These are phyloP conservation scores for Gibbula magus DNA, from an alignment of 2,888 invertebrate genomes.

Conservation along the genomic window DNA sequence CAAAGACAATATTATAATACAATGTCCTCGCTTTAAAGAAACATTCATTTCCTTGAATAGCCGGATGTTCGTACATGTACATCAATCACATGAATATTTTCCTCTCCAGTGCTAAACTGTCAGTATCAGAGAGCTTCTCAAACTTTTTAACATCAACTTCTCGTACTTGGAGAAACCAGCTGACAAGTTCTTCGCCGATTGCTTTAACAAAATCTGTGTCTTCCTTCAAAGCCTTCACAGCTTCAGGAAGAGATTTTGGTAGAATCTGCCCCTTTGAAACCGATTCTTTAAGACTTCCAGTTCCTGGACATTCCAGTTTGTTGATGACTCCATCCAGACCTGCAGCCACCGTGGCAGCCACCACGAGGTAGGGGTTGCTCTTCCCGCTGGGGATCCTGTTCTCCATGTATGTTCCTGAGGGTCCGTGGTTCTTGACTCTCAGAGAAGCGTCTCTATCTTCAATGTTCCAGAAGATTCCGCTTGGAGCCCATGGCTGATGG, in stretches of 20 bases:
- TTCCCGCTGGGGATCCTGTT: slow-evolving; percentile 39
- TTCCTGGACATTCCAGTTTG: slow-evolving; percentile 34
- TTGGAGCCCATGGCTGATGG: slow-evolving; percentile 28
- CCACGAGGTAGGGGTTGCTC: slow-evolving; percentile 37
- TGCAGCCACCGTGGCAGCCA: slow-evolving; percentile 40
- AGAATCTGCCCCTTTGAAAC: slow-evolving; percentile 21
- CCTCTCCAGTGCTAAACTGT: too few species aligned
- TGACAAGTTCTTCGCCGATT: slow-evolving; percentile 20
- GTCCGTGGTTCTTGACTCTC: slow-evolving; percentile 26
- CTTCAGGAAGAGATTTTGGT: slow-evolving; percentile 29
- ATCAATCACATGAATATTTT: too few species aligned
- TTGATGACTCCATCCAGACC: slow-evolving; percentile 40
- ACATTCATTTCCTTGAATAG: too few species aligned
- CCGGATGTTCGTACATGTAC: too few species aligned
- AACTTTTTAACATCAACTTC: slow-evolving; percentile 2
- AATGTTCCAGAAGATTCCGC: slow-evolving; percentile 32
- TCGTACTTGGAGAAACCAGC: slow-evolving; percentile 9
- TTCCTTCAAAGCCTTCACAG: slow-evolving; percentile 7
- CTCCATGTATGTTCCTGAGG: slow-evolving; percentile 36
- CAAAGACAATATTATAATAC: too few species aligned
- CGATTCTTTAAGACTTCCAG: not conserved
- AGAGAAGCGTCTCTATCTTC: slow-evolving; percentile 31
- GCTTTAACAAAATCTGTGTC: slow-evolving; percentile 10
- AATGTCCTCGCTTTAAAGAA: too few species aligned
- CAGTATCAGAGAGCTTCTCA: not conserved